Evolutionary conservation across 2,888 invertebrate genomes (phyloP).

Genomic region (Drosophila leonis): DNA sequence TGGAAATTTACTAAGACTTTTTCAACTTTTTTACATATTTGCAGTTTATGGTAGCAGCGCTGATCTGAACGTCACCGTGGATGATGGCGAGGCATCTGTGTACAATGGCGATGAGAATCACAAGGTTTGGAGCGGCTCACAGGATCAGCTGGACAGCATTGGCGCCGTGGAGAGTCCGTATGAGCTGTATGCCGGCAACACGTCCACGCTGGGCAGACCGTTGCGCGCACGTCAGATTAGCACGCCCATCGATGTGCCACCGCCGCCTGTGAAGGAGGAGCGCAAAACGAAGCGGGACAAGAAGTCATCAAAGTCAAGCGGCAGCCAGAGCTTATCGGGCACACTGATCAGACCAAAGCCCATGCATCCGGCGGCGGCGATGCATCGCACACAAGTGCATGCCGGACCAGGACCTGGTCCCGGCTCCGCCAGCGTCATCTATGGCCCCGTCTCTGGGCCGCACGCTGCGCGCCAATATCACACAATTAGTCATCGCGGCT

Average conservation of each 20-base stretch:
- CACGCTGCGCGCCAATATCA: constrained; percentile 85
- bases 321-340: constrained; percentile 85
- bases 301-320: constrained; percentile 83
- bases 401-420: constrained; percentile 56
- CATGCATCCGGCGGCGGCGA: constrained; percentile 82
- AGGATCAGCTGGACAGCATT: constrained; percentile 89
- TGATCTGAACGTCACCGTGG: constrained; percentile 85
- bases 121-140: constrained; percentile 95
- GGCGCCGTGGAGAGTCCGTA: constrained; percentile 89
- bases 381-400: constrained; percentile 78
- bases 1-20: not conserved
- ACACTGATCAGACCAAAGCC: constrained; percentile 85
- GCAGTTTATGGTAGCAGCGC: constrained; percentile 86
- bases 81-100: constrained; percentile 92
- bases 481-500: constrained; percentile 86
- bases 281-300: constrained; percentile 87
- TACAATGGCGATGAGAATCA: constrained; percentile 97
- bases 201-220: constrained; percentile 88
- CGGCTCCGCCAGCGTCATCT: constrained; percentile 84
- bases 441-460: constrained; percentile 85
- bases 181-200: constrained; percentile 87
- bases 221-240: constrained; percentile 93
- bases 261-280: constrained; percentile 91
- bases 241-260: constrained; percentile 92
- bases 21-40: constrained; percentile 36